Evolutionary conservation across 64 coral and sea anemone species (phyloP).

Genomic region (Astreopora myriophthalma): DNA sequence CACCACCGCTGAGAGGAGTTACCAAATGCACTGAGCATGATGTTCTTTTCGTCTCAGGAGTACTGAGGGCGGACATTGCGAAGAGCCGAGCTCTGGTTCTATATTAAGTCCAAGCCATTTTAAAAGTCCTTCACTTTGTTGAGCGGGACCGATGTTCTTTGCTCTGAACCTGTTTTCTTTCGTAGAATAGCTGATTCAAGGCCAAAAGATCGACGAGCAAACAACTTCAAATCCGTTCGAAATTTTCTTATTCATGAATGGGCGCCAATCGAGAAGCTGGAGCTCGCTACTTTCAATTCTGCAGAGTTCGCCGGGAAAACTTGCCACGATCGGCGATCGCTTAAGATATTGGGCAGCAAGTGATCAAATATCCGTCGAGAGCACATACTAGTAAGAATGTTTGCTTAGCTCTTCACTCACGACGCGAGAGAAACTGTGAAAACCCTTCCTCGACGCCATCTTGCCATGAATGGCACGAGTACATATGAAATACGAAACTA

Average conservation of each 20-base stretch:
- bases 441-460: too few species aligned
- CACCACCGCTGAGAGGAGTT: too few species aligned
- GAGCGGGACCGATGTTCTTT: background rate
- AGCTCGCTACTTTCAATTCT: background rate
- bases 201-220: background rate
- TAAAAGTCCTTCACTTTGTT: background rate
- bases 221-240: background rate
- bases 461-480: too few species aligned
- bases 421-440: too few species aligned
- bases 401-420: too few species aligned
- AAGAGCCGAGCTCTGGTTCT: too few species aligned
- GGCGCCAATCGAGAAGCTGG: background rate
- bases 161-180: background rate
- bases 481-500: too few species aligned
- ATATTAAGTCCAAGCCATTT: background rate
- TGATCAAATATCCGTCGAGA: too few species aligned
- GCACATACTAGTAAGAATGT: too few species aligned
- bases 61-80: too few species aligned
- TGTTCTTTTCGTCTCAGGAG: too few species aligned
- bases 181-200: background rate
- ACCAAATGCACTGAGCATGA: too few species aligned
- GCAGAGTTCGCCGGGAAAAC: background rate
- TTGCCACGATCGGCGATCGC: background rate
- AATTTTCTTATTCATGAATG: background rate
- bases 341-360: background rate